Percentiles rank a stretch among this genome's conserved stretches.
Conservation (phyloP, 2,888 invertebrate genomes). For the Omphaloscelis lunosa region DNA sequence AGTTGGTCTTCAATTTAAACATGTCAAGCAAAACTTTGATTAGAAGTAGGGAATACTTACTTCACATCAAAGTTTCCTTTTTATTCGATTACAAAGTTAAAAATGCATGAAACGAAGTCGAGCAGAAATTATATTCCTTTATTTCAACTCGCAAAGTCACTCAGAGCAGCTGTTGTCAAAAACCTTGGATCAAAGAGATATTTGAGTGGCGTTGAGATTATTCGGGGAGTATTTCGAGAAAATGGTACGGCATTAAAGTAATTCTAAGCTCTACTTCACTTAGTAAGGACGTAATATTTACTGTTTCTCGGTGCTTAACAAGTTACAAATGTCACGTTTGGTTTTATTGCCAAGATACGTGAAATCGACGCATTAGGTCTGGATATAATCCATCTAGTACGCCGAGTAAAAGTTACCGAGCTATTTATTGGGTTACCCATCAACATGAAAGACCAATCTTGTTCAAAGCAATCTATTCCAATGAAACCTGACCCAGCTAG, state of each 20-base stretch:
- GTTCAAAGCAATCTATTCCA: slow-evolving; percentile 39
- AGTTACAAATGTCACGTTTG: slow-evolving; percentile 3
- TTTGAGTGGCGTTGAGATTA: slow-evolving; percentile 16
- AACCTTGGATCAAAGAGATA: slow-evolving; percentile 5
- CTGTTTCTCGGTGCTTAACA: not conserved
- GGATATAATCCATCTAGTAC: slow-evolving; percentile 13
- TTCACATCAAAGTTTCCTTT: not conserved
- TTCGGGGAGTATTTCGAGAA: slow-evolving; percentile 1
- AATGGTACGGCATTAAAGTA: not conserved
- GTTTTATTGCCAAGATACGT: slow-evolving; percentile 25
- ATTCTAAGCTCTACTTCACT: slow-evolving; percentile 1
- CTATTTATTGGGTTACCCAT: slow-evolving; percentile 32
- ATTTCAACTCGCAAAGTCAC: not conserved
- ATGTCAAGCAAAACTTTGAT: slow-evolving; percentile 15
- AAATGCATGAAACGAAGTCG: not conserved
- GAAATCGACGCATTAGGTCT: slow-evolving; percentile 2
- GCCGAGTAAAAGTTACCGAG: not conserved
- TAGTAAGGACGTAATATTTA: slow-evolving; percentile 23
- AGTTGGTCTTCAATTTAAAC: not conserved
- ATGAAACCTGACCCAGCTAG: slow-evolving; percentile 16
- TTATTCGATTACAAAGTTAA: not conserved
- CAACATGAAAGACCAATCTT: slow-evolving; percentile 21
- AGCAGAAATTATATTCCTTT: not conserved
- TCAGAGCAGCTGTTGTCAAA: slow-evolving; percentile 5
- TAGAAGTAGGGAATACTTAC: not conserved